Evolutionary conservation across 2,113 vertebrate species (phyloP), one percentile per base, ranked within the genome.

Genomic region (Phainopepla nitens): DNA sequence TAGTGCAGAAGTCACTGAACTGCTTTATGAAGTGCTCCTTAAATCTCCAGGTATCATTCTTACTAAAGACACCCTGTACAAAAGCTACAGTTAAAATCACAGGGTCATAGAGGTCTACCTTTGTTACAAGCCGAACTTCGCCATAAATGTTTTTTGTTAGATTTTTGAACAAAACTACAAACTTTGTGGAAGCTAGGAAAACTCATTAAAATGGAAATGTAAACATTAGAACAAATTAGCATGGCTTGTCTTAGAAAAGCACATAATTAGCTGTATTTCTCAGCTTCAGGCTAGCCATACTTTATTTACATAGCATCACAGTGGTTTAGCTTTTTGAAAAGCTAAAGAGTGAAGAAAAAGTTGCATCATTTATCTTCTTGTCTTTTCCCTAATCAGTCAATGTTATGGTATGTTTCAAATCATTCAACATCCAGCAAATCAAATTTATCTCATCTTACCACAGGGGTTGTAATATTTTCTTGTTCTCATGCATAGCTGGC

Each of bases 211-310:
- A 92, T 83, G 66, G 65, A 82, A 94, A 91, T 83, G 11, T 22
- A 95, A 42, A 45, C 62, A 82, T 94, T 90, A 51, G 35, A 72
- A 82, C 11, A 83, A 96, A 96, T 96, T 71, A 87, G 11, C 49
- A 49, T 86, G 62, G 15, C 24, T 95, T 95, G 64, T 79, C 79
- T 93, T 65, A 90, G 80, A 85, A 96, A 93, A 90, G 41, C 62
- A 87, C 71, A 1, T 60, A 95, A 80, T 94, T 81, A 82, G 18
- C 33, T 49, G 19, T 18, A 51, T 47, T 70, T 96, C 83, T 84
- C 36, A 91, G 62, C 61, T 78, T 68, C 58, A 88, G 70, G 92
- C 71, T 91, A 90, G 27, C 33, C 89, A 82, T 65, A 56, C 49
- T 94, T 96, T 90, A 95, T 89, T 96, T 96, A 82, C 35, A 89